These are phyloP conservation scores for Thaleichthys pacificus DNA, from an alignment of 2,797 vertebrate species.

Conservation along the genomic window DNA sequence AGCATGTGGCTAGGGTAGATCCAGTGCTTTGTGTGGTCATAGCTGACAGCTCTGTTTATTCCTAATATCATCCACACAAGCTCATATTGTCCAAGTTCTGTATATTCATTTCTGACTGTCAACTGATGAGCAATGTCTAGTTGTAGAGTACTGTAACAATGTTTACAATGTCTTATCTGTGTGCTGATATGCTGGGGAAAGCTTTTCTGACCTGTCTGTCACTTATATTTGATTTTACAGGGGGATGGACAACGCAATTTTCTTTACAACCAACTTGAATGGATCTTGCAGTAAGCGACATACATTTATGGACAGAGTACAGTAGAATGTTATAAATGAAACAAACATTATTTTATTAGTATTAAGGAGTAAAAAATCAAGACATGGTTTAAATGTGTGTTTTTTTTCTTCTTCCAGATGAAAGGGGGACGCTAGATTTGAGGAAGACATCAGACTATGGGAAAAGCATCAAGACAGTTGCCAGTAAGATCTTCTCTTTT, in stretches of 20 bases:
- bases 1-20: too few species aligned
- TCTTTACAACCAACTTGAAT: constrained; percentile 83
- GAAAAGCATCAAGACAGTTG: constrained; percentile 80
- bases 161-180: constrained; percentile 2
- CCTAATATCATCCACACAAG: background rate
- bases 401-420: constrained; percentile 65
- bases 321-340: too few species aligned
- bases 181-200: background rate
- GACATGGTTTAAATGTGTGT: background rate
- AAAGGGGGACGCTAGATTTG: constrained; percentile 84
- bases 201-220: constrained; percentile 11
- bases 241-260: constrained; percentile 81
- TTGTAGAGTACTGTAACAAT: constrained; percentile 6
- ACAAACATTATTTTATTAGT: too few species aligned
- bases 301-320: background rate
- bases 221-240: constrained; percentile 67
- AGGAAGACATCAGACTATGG: constrained; percentile 84
- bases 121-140: background rate
- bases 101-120: background rate
- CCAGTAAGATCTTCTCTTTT: constrained; percentile 88
- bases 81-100: background rate
- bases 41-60: background rate
- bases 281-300: constrained; percentile 91
- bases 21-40: too few species aligned
- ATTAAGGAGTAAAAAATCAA: too few species aligned